Evolutionary conservation across 2,888 invertebrate species (phyloP).

Genomic region (Neoitamus cyanurus): DNA sequence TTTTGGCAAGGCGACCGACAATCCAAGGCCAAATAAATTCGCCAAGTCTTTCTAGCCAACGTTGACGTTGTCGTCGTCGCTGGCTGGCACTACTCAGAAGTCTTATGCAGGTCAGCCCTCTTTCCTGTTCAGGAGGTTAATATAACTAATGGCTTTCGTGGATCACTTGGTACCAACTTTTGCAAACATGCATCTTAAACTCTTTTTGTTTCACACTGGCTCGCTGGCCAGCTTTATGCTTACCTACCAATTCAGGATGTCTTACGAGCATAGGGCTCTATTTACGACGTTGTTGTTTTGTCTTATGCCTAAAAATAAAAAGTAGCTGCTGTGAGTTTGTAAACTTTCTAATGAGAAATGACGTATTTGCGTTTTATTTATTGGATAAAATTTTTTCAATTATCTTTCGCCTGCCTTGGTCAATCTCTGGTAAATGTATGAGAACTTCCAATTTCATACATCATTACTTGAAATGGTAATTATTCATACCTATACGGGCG

Average conservation of each 20-base stretch:
- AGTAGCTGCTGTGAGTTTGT: too few relatives aligned
- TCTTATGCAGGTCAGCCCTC: background rate
- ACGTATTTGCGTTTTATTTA: too few relatives aligned
- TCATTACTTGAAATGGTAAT: too few relatives aligned
- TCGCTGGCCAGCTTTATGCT: background rate
- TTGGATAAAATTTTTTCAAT: too few relatives aligned
- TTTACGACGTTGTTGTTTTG: background rate
- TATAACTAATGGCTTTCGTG: background rate
- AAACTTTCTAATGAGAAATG: too few relatives aligned
- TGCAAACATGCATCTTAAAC: background rate
- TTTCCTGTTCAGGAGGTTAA: background rate
- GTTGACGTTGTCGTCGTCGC: background rate
- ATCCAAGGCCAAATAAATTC: constrained; percentile 40
- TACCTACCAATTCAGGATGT: background rate
- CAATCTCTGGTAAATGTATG: too few relatives aligned
- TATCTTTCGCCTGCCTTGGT: too few relatives aligned
- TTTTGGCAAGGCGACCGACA: constrained; percentile 21
- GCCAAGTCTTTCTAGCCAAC: background rate
- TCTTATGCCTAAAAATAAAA: too few relatives aligned
- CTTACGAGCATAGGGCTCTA: background rate
- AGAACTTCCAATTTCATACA: too few relatives aligned
- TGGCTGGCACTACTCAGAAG: background rate
- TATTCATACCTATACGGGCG: too few relatives aligned
- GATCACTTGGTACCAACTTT: background rate
- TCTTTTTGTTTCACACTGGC: background rate